A percentile compares a stretch with the other conserved stretches of the same genome.
Conservation (phyloP, 1,140 invertebrate species). For the Sminthurinus signatus region DNA sequence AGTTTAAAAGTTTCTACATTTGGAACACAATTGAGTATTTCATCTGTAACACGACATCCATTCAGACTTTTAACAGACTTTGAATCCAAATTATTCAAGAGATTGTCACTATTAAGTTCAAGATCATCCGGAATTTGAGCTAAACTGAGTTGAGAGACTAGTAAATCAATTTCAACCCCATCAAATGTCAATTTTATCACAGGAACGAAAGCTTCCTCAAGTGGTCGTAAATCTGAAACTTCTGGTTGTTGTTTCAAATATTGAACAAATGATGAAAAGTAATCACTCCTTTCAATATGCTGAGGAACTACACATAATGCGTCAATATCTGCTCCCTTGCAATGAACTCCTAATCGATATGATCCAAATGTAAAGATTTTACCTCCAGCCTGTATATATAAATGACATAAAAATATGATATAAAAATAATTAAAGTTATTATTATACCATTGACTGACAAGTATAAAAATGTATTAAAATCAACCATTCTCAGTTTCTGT, state of each 20-base stretch:
- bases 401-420: neutral
- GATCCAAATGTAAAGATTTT: constrained; percentile 99
- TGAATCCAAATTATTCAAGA: constrained; percentile 92
- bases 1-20: constrained; percentile 91
- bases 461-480: no score
- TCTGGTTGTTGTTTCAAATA: constrained; percentile 78
- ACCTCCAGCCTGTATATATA: constrained; percentile 63
- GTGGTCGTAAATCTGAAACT: constrained; percentile 76
- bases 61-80: constrained; percentile 96
- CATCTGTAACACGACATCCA: constrained; percentile 96
- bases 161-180: constrained; percentile 96
- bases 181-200: constrained; percentile 99
- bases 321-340: constrained; percentile 97
- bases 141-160: constrained; percentile 87
- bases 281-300: constrained; percentile 88
- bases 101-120: constrained; percentile 79
- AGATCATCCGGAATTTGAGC: constrained; percentile 79
- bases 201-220: constrained; percentile 98
- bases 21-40: constrained; percentile 91
- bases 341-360: constrained; percentile 85
- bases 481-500: no score
- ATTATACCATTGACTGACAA: no score
- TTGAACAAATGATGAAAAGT: constrained; percentile 91
- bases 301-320: constrained; percentile 94
- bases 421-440: no score